Conservation (phyloP, 1,140 invertebrate genomes). For the Brachionus paranguensis region DNA sequence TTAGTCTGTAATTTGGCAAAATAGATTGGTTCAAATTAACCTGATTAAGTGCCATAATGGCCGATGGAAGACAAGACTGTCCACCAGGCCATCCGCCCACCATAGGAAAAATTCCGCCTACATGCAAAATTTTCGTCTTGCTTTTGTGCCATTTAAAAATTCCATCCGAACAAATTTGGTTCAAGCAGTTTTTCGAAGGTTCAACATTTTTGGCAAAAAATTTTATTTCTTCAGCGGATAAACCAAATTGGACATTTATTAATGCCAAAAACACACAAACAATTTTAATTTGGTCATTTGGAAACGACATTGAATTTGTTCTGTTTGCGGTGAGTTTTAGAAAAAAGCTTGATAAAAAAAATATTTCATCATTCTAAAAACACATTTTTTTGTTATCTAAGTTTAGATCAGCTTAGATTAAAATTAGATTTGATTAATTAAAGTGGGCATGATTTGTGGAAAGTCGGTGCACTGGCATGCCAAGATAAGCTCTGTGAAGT, state of each 20-base stretch:
- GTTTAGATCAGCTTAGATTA: neutral
- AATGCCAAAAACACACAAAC: neutral
- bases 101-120: slow-evolving; percentile 96
- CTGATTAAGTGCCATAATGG: slow-evolving; percentile 85
- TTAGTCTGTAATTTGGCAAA: slow-evolving; percentile 80
- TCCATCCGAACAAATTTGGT: slow-evolving; percentile 19
- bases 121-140: slow-evolving; percentile 65
- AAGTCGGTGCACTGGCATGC: neutral
- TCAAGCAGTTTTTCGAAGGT: neutral
- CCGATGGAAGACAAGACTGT: slow-evolving; percentile 64
- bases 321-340: too few relatives aligned
- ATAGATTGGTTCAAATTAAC: slow-evolving; percentile 83
- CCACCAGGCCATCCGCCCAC: slow-evolving; percentile 74
- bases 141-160: slow-evolving; percentile 31
- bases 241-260: neutral
- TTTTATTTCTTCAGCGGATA: neutral
- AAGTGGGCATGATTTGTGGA: neutral
- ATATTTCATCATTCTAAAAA: neutral
- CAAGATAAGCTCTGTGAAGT: neutral
- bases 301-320: neutral
- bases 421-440: neutral
- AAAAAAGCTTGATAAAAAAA: neutral
- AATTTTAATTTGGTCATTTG: neutral
- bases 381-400: neutral
- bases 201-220: neutral